These are phyloP conservation scores for Aphyosemion australe DNA, from an alignment of 2,113 vertebrate genomes.

Conservation along the genomic window DNA sequence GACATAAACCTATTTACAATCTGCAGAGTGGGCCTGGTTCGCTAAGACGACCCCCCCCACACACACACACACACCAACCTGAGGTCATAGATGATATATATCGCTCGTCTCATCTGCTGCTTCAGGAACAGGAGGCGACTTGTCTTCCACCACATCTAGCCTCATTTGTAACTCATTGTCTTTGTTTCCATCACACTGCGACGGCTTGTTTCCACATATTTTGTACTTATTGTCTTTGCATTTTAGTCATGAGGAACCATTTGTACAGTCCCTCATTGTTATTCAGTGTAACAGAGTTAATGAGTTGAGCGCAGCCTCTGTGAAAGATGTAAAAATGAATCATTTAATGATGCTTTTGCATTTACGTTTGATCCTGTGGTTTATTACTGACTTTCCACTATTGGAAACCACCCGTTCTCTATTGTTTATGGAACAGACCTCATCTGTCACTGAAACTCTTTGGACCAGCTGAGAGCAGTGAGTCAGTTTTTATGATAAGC, in stretches of 20 bases:
- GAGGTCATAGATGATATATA: not conserved
- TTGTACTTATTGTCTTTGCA: constrained; percentile 4
- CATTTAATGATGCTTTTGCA: constrained; percentile 8
- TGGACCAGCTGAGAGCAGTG: constrained; percentile 62
- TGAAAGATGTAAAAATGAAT: constrained; percentile 15
- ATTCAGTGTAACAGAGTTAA: not conserved
- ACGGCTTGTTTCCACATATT: constrained; percentile 28
- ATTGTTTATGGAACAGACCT: constrained; percentile 67
- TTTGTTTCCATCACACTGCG: constrained; percentile 14
- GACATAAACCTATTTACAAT: too few relatives aligned
- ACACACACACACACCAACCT: not conserved
- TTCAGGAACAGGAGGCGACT: not conserved
- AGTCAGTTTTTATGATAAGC: constrained; percentile 65
- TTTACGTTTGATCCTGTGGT: constrained; percentile 29
- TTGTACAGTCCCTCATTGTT: constrained; percentile 7
- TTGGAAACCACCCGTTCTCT: constrained; percentile 55
- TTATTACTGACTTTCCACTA: constrained; percentile 45
- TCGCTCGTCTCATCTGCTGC: not conserved
- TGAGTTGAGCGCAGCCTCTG: not conserved
- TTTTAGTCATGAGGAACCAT: constrained; percentile 29
- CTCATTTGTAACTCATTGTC: not conserved
- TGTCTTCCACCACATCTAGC: not conserved
- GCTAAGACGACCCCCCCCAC: not conserved
- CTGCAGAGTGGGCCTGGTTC: not conserved
- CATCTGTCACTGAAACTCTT: constrained; percentile 64